These are phyloP conservation scores for Empidonax alnorum DNA, from an alignment of 2,113 vertebrate species.

Conservation along the genomic window DNA sequence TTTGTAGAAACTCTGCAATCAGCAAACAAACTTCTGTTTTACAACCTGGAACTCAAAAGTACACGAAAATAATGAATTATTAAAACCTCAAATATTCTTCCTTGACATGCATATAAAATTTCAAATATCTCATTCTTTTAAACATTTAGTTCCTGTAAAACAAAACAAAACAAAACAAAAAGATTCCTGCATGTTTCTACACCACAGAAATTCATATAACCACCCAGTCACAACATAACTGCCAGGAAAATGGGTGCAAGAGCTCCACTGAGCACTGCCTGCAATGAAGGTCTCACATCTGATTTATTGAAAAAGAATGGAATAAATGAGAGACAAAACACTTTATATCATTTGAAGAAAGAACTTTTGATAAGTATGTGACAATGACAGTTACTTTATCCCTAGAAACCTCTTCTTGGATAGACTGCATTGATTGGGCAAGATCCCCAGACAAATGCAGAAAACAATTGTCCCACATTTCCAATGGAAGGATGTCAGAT, in stretches of 20 bases:
- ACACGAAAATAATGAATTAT: conserved; percentile 49
- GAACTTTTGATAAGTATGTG: neutral
- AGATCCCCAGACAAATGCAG: neutral
- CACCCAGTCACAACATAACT: neutral
- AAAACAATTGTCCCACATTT: neutral
- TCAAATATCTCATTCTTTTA: conserved; percentile 13
- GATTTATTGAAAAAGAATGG: neutral
- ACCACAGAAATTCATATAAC: neutral
- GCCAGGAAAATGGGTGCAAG: neutral
- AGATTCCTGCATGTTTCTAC: neutral
- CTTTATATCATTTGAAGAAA: neutral
- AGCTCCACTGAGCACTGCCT: neutral
- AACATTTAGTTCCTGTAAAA: neutral
- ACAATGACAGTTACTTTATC: neutral
- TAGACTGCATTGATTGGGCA: neutral
- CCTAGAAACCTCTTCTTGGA: neutral
- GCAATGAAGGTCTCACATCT: neutral
- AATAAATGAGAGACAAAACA: neutral
- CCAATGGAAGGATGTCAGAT: neutral
- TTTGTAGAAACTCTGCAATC: conserved; percentile 24
- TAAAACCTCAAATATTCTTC: conserved; percentile 8
- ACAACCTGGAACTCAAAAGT: conserved; percentile 25
- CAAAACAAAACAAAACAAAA: neutral
- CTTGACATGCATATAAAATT: neutral
- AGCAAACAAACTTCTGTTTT: conserved; percentile 52